Base-by-base conservation (phyloP, 1,140 invertebrate species). In the Macrobrachium nipponense region DNA sequence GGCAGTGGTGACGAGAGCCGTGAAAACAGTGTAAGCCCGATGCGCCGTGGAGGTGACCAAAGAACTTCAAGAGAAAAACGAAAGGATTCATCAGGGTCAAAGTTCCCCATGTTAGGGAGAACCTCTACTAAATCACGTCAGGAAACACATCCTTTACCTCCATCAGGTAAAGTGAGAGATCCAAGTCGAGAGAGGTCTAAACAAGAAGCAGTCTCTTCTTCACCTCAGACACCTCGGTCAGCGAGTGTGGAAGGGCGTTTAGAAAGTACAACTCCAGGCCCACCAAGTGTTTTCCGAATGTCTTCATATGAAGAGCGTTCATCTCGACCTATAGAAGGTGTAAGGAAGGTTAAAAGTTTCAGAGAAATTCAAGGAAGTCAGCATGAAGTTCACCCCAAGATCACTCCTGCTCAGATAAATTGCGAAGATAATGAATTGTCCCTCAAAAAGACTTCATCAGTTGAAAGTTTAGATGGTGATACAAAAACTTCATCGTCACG, bases 331-430 rank as follows among this genome's bases (percentile, higher is more conserved):
- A 11, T n/a, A 44, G 78, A 72, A 23, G 82, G 76, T 59, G 83
- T 88, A 23, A 86, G 84, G 73, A 88, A 88, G 70, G 83, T 72
- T 10, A 88, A 88, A 64, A 88, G 87, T 44, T 88, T 88, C 83
- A 80, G 83, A 17, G 87, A 88, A 78, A 73, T 83, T 59, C 75
- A 78, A 44, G 68, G 23, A 36, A 61, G 60, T 14, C 62, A 70
- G 2, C 44, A 78, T 20, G 78, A 86, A 44, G 17, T 59, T 36
- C 10, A 80, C 11, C 84, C 60, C 6, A 66, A 60, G 8, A 86
- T 72, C 60, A 70, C 72, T n/a, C 62, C 84, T 15, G 44, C 84
- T 62, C 84, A 86, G 15, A 62, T 68, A 36, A 62, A 62, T 60
- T 58, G 60, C 6, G 84, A 86, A 15, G 84, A 80, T 18, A 36